A percentile compares a stretch with the other conserved stretches of the same genome.
Conservation (phyloP, 2,888 invertebrate species). For the Archips crataeganus region DNA sequence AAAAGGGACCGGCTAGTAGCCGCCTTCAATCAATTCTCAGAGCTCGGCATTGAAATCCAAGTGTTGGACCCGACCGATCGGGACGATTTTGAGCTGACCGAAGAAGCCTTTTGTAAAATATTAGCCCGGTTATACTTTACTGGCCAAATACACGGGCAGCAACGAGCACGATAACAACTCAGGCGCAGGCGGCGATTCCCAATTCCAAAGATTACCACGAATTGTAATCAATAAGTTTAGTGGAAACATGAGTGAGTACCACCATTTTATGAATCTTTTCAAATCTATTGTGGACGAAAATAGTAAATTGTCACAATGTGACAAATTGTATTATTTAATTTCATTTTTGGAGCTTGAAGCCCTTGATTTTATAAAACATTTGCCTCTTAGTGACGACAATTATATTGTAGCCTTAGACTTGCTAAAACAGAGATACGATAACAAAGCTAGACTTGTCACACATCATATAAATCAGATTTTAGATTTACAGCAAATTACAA, state of each 20-base stretch:
- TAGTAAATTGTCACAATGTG: neutral
- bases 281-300: neutral
- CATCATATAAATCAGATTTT: neutral
- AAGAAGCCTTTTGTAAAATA: neutral
- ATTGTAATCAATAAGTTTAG: neutral
- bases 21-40: neutral
- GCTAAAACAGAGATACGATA: neutral
- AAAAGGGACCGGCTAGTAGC: neutral
- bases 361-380: conserved; percentile 4
- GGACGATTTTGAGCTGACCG: neutral
- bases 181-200: no score
- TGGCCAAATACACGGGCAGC: neutral
- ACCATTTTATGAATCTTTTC: neutral
- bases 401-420: neutral
- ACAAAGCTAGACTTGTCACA: neutral
- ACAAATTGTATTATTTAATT: conserved; percentile 4
- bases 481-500: neutral
- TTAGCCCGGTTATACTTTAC: neutral
- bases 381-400: neutral
- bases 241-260: conserved; percentile 1
- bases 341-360: neutral
- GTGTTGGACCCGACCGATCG: neutral
- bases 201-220: neutral
- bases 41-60: neutral
- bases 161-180: neutral